Evolutionary conservation across 64 coral and sea anemone species (phyloP), one percentile per base, ranked within the genome.

Genomic region (Montipora sp.): DNA sequence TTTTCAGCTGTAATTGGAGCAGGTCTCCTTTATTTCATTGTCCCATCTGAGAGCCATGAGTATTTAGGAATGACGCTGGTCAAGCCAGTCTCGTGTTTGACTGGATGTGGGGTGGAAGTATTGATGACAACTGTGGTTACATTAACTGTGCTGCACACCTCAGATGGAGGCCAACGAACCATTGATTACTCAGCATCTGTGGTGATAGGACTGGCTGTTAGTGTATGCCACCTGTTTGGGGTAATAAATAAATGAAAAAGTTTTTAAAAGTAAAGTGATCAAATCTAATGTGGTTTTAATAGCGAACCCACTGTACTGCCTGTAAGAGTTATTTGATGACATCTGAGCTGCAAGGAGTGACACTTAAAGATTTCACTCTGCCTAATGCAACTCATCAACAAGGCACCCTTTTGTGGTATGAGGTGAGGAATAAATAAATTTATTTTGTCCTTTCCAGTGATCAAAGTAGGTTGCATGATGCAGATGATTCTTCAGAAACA

Each of bases 141-240:
- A 5, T 70, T 84, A 70, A 84, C 81, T 68, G 81, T 70, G 24
- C 19, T 84, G 60, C 18, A 15, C 2, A 68, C 60, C 45, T 47
- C 81, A 69, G 81, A 84, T 18, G 63, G 63, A 70, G 81, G 81
- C 5, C 60, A 84, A 8, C 68, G 43, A 21, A 70, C 46, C 9
- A 18, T 84, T 21, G 61, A 70, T 70, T 13, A 4, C 19, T 19
- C 61, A 20, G 81, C 61, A 3, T 70, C 60, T 19, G 11, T 70
- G 7, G 81, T 84, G 27, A 69, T 84, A 20, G 81, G 81, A 48
- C 14, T 21, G 60, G 81, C 45, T 84, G 81, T 84, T 49, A 49
- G 24, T 47, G 81, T 60, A 20, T 84, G 81, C 45, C 81, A 84
- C 16, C 49, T 84, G 60, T 84, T 84, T 84, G 81, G 15, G 81